Conservation (phyloP, 92 coral and sea anemone genomes). For the Palythoa grandiflora region DNA sequence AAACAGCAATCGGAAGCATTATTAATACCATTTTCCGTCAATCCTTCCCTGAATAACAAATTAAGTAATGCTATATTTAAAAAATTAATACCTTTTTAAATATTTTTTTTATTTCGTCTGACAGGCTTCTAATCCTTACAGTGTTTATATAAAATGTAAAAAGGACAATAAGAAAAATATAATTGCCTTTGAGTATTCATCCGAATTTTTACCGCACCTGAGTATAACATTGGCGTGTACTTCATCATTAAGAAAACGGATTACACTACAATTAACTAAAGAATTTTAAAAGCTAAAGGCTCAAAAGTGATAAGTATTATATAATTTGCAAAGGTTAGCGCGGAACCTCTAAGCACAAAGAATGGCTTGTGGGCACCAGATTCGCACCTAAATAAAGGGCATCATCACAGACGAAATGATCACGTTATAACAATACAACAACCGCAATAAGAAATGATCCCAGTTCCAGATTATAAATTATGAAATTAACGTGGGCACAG, state of each 20-base stretch:
- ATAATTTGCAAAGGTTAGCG: not conserved
- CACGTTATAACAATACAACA: too few species aligned
- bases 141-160: not conserved
- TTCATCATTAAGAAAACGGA: not conserved
- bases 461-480: too few species aligned
- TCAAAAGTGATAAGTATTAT: not conserved
- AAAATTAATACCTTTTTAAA: too few species aligned
- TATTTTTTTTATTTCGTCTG: too few species aligned
- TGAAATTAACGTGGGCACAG: too few species aligned
- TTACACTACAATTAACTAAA: not conserved
- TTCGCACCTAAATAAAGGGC: not conserved
- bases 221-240: not conserved
- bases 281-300: not conserved
- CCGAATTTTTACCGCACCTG: not conserved
- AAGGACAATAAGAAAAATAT: not conserved
- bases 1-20: not conserved
- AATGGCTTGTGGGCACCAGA: not conserved
- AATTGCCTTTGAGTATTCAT: not conserved
- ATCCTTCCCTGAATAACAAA: not conserved
- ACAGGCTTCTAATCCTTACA: too few species aligned
- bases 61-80: not conserved
- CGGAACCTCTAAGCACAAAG: not conserved
- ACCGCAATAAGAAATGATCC: too few species aligned
- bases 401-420: too few species aligned
- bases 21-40: not conserved